Conservation (phyloP, 1,140 invertebrate species). For the Calliphora vicina region DNA sequence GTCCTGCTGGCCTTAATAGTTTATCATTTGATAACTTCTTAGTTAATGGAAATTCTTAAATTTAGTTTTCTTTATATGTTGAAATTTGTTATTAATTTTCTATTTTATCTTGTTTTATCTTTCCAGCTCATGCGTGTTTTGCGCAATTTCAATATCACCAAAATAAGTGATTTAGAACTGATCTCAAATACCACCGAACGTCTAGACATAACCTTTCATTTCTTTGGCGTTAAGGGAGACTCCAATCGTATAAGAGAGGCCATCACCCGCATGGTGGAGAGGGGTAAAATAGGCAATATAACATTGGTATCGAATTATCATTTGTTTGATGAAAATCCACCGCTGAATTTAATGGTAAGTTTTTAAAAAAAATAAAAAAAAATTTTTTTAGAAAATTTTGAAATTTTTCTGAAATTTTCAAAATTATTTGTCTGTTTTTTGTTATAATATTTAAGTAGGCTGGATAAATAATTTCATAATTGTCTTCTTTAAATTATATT, state of each 20-base stretch:
- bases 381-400: no score
- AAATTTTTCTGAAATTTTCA: no score
- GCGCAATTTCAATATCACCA: constrained; percentile 71
- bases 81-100: background rate
- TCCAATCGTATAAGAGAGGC: constrained; percentile 70
- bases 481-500: no score
- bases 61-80: no score
- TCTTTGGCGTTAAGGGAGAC: constrained; percentile 69
- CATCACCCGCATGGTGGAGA: constrained; percentile 70
- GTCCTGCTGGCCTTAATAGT: no score
- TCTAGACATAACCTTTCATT: constrained; percentile 71
- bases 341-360: constrained; percentile 67
- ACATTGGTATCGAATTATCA: constrained; percentile 70
- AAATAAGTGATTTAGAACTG: constrained; percentile 73
- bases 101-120: constrained; percentile 41
- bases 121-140: constrained; percentile 73
- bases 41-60: no score
- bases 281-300: constrained; percentile 70
- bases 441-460: no score
- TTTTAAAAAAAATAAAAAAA: no score
- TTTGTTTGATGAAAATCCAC: constrained; percentile 69
- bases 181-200: constrained; percentile 71
- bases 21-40: no score
- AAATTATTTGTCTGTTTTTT: no score
- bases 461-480: no score